Percentiles rank a stretch among this genome's conserved stretches.
Evolutionary conservation across 2,888 invertebrate species (phyloP).

Genomic region (Torymus auratus): DNA sequence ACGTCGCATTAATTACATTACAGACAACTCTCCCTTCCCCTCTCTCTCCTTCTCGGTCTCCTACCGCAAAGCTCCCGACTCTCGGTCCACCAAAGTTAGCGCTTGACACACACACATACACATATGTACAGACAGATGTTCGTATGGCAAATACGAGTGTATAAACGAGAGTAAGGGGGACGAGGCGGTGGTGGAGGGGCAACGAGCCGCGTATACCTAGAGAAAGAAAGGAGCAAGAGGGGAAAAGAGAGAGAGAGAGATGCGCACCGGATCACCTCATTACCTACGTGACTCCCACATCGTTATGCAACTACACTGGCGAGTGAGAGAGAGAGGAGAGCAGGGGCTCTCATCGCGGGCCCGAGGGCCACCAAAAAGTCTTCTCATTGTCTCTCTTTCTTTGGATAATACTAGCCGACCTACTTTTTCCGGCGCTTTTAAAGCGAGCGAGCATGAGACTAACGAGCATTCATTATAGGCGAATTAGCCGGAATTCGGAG

Average conservation of each 20-base stretch:
- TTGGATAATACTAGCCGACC: not conserved
- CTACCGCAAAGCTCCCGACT: not conserved
- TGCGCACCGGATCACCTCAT: constrained; percentile 64
- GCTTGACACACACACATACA: not conserved
- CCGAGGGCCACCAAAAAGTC: not conserved
- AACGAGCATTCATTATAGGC: constrained; percentile 23
- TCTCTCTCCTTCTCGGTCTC: too few species aligned
- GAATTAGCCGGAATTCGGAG: constrained; percentile 5
- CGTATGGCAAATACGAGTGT: not conserved
- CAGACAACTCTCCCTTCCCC: not conserved
- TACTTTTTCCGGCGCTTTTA: not conserved
- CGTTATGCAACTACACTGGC: constrained; percentile 60
- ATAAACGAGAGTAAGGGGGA: not conserved
- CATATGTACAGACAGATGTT: not conserved
- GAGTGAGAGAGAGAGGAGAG: not conserved
- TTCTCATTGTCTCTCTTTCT: constrained; percentile 2
- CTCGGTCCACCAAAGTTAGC: constrained; percentile 16
- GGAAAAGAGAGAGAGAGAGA: constrained; percentile 55
- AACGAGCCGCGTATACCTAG: not conserved
- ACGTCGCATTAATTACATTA: constrained; percentile 33
- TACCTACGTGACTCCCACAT: constrained; percentile 64
- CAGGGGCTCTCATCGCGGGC: constrained; percentile 59
- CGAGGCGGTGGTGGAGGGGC: not conserved
- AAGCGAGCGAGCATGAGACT: not conserved
- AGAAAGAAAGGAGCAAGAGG: not conserved